These are phyloP conservation scores for Rhineura floridana DNA, from an alignment of 2,113 vertebrate species.

Conservation along the genomic window DNA sequence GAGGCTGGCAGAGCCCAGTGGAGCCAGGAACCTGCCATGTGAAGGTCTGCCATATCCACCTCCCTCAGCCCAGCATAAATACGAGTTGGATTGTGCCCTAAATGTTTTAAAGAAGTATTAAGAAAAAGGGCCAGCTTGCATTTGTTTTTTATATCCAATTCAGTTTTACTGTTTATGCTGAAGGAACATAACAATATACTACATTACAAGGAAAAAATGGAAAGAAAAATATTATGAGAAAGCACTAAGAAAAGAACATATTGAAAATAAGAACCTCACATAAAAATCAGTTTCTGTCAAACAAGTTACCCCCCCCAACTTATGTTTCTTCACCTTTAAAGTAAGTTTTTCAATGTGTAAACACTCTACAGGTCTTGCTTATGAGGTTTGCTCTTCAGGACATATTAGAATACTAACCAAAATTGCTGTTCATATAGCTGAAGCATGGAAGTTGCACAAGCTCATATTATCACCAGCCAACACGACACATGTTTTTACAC, in stretches of 20 bases:
- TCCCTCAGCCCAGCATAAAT: no score
- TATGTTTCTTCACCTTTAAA: neutral
- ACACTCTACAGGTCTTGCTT: no score
- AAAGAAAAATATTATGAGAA: neutral
- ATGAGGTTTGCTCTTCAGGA: neutral
- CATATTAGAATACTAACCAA: neutral
- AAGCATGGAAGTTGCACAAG: neutral
- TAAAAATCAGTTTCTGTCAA: neutral
- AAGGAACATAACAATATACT: neutral
- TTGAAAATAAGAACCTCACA: neutral
- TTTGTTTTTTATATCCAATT: neutral
- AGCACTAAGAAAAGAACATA: neutral
- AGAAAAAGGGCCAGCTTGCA: no score
- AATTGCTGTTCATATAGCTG: neutral
- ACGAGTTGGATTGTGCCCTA: no score
- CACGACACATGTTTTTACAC: slow-evolving; percentile 21
- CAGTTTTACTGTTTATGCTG: neutral
- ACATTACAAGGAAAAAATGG: neutral
- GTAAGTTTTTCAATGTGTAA: neutral
- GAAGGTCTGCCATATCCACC: no score
- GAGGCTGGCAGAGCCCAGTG: no score
- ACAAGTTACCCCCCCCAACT: neutral
- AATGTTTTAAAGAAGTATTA: neutral
- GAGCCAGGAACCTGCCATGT: no score
- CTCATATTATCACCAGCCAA: neutral